A percentile compares a stretch with the other conserved stretches of the same genome.
phyloP scores from a whole-genome alignment of 2,797 vertebrate species.

The Manis crassicaudata region DNA sequence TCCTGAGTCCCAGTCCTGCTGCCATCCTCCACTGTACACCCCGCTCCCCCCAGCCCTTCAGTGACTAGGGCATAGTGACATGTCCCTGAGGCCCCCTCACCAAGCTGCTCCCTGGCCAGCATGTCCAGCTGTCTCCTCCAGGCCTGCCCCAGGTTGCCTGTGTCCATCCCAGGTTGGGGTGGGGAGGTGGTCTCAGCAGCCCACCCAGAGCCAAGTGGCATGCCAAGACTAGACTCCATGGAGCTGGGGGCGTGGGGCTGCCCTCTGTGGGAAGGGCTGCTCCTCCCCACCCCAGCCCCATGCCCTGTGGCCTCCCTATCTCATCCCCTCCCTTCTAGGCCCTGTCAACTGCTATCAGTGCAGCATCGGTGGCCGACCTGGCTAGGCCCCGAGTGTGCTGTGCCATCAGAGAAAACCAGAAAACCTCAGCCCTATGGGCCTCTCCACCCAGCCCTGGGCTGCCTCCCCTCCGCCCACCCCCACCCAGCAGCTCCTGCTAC shows the following conservation, averaged over 20 bases:
- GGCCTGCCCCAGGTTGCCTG: background rate
- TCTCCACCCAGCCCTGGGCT: too few species aligned
- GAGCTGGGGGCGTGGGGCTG: background rate
- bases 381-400: background rate
- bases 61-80: background rate
- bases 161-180: accelerated
- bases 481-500: background rate
- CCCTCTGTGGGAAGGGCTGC: background rate
- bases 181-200: background rate
- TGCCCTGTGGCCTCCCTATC: background rate
- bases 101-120: background rate
- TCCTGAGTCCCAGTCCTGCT: background rate
- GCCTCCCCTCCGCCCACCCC: background rate
- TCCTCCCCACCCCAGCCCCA: background rate
- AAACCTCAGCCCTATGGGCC: background rate
- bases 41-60: background rate
- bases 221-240: background rate
- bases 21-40: background rate
- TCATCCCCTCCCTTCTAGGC: background rate
- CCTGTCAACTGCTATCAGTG: background rate
- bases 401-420: background rate
- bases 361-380: background rate
- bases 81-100: background rate
- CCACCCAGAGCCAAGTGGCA: background rate
- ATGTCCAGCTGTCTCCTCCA: background rate